Conservation (phyloP, 2,113 vertebrate species). For the Suncus etruscus region DNA sequence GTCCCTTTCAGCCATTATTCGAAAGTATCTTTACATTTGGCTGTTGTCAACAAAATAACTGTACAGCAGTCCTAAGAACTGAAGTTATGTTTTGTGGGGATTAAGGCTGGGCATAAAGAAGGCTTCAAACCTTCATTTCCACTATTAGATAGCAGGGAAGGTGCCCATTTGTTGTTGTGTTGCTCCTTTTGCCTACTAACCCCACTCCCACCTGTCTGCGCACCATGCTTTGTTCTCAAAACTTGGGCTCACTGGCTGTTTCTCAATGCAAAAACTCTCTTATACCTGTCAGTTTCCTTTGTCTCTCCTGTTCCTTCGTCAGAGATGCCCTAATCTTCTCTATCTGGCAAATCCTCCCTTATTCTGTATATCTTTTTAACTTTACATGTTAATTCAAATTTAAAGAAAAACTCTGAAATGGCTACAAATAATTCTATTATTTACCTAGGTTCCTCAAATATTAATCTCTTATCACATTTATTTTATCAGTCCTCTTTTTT, state of each 20-base stretch:
- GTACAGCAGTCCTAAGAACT: background rate
- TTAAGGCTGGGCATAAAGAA: background rate
- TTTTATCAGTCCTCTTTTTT: background rate
- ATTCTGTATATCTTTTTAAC: slow-evolving; percentile 24
- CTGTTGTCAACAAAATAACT: background rate
- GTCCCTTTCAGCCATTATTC: background rate
- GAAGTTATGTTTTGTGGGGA: background rate
- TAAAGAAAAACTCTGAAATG: slow-evolving; percentile 35
- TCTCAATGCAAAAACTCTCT: background rate
- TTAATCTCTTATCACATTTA: background rate
- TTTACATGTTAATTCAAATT: slow-evolving; percentile 41
- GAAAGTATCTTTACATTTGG: slow-evolving; percentile 6
- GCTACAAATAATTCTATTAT: background rate
- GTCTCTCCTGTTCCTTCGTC: background rate
- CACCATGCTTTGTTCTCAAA: background rate
- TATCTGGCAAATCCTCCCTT: background rate
- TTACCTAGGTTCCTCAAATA: background rate
- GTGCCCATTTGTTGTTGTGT: background rate
- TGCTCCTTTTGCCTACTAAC: background rate
- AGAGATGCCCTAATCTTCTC: background rate
- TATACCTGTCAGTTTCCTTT: slow-evolving; percentile 31
- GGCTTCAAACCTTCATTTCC: background rate
- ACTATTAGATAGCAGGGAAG: background rate
- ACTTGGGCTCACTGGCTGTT: background rate
- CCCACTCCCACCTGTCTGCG: background rate